A percentile compares a stretch with the other conserved stretches of the same genome.
Conservation (phyloP, 2,113 vertebrate species). For the Meleagris gallopavo region DNA sequence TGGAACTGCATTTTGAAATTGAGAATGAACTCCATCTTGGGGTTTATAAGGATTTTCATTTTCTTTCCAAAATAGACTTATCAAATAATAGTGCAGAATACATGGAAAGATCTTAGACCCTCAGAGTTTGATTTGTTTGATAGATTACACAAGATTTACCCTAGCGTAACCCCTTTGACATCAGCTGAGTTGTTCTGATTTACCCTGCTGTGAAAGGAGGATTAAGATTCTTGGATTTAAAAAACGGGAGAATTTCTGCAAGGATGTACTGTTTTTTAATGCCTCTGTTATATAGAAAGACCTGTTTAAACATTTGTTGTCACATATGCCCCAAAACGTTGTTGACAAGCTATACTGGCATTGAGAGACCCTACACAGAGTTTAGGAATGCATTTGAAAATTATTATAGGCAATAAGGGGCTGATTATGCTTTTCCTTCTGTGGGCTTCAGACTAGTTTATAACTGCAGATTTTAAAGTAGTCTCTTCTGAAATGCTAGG, state of each 20-base stretch:
- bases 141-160: neutral
- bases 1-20: conserved; percentile 11
- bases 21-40: neutral
- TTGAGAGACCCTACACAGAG: conserved; percentile 66
- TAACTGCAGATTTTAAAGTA: conserved; percentile 27
- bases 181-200: conserved; percentile 25
- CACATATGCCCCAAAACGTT: conserved; percentile 68
- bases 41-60: neutral
- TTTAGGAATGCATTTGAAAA: conserved; percentile 58
- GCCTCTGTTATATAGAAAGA: conserved; percentile 29
- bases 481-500: neutral
- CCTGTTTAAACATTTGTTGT: conserved; percentile 66
- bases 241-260: conserved; percentile 40
- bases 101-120: neutral
- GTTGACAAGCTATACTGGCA: conserved; percentile 70
- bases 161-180: neutral
- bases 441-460: neutral
- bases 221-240: conserved; percentile 57
- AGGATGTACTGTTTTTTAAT: conserved; percentile 47
- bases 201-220: conserved; percentile 23
- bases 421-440: conserved; percentile 53
- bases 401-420: conserved; percentile 14
- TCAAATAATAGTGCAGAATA: neutral
- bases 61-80: neutral
- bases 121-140: conserved; percentile 2